Evolutionary conservation across 2,113 vertebrate genomes (phyloP).

Genomic region (Amazona guildingii): DNA sequence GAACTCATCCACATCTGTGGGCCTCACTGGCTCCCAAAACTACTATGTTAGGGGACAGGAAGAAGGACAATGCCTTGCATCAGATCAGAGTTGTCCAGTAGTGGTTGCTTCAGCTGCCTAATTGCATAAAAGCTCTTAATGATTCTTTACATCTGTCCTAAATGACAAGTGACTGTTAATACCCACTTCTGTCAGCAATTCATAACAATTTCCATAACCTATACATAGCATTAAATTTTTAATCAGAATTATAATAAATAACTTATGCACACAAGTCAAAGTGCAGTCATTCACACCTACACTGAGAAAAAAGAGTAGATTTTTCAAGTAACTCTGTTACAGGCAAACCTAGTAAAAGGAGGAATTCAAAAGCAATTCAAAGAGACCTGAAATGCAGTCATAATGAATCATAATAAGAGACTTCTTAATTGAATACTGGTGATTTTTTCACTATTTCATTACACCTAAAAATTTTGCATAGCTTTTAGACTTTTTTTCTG

Average conservation of each 20-base stretch:
- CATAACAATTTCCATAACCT: not conserved
- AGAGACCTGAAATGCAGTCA: not conserved
- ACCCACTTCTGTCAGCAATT: not conserved
- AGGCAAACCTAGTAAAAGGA: not conserved
- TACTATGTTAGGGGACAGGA: not conserved
- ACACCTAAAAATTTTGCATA: not conserved
- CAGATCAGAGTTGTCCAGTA: not conserved
- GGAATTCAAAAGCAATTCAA: not conserved
- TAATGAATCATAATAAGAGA: constrained; percentile 16
- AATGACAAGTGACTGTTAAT: constrained; percentile 24
- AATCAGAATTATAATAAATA: constrained; percentile 25
- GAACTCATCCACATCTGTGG: not conserved
- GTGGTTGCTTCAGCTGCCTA: not conserved
- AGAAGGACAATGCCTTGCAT: not conserved
- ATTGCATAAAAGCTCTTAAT: not conserved
- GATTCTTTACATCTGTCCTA: not conserved
- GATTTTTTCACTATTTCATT: not conserved
- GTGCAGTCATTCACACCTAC: not conserved
- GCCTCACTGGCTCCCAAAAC: not conserved
- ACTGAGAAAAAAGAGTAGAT: not conserved
- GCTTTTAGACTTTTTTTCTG: not conserved
- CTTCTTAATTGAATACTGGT: constrained; percentile 33
- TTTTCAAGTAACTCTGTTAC: not conserved
- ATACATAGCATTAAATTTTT: constrained; percentile 9
- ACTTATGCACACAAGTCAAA: not conserved